These are phyloP conservation scores for Achroia grisella DNA, from an alignment of 1,140 invertebrate species.

Conservation along the genomic window DNA sequence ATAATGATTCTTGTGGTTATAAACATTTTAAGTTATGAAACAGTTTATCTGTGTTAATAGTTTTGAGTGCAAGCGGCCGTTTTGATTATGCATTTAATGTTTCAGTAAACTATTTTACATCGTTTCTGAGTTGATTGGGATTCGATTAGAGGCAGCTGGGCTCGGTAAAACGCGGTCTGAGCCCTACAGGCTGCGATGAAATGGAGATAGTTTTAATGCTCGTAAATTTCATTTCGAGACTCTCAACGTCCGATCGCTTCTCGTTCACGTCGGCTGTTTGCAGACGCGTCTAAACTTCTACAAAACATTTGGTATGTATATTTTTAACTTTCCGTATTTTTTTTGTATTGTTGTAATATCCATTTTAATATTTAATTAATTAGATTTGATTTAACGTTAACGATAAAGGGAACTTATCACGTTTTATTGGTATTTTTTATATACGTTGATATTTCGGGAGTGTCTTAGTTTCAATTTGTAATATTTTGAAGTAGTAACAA, in stretches of 20 bases:
- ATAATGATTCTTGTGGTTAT: background rate
- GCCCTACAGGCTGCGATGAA: conserved; percentile 40
- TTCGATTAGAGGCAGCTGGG: conserved; percentile 58
- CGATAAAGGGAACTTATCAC: too few species aligned
- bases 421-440: too few species aligned
- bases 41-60: conserved; percentile 38
- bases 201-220: conserved; percentile 67
- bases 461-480: too few species aligned
- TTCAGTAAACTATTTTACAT: conserved; percentile 54
- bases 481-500: too few species aligned
- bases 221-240: conserved; percentile 60
- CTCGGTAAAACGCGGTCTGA: conserved; percentile 30
- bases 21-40: conserved; percentile 37
- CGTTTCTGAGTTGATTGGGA: conserved; percentile 54
- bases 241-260: conserved; percentile 43
- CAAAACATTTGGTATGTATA: background rate
- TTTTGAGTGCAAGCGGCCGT: conserved; percentile 36
- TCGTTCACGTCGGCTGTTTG: conserved; percentile 43
- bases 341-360: background rate
- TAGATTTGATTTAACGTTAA: background rate
- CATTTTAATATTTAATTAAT: background rate
- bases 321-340: background rate
- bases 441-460: too few species aligned
- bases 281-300: conserved; percentile 34
- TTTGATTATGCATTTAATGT: conserved; percentile 60